Percentiles rank a stretch among this genome's conserved stretches.
These are phyloP conservation scores for Podargus strigoides DNA, from an alignment of 2,797 vertebrate genomes.

Conservation along the genomic window DNA sequence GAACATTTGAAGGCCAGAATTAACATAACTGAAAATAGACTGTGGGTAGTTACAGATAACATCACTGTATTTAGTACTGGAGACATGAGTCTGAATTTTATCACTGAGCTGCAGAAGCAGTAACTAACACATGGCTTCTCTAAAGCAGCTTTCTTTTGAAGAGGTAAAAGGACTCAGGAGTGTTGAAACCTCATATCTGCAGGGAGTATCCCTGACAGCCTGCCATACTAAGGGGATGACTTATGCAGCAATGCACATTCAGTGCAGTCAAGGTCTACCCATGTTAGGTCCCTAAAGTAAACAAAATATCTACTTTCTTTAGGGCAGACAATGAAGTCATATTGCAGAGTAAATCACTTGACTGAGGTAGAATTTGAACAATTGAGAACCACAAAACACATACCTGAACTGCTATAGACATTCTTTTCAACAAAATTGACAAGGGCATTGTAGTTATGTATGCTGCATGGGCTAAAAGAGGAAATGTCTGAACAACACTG, in stretches of 20 bases:
- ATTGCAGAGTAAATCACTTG: not conserved
- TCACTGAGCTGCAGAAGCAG: not conserved
- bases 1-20: not conserved
- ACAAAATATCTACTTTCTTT: not conserved
- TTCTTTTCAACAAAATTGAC: not conserved
- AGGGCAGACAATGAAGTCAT: not conserved
- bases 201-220: not conserved
- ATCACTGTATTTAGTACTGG: not conserved
- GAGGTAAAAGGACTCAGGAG: not conserved
- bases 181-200: not conserved
- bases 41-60: not conserved
- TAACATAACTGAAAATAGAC: not conserved
- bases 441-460: not conserved
- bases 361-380: constrained; percentile 49
- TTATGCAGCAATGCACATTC: not conserved
- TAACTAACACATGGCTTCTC: not conserved
- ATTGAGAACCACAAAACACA: not conserved
- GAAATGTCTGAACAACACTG: not conserved
- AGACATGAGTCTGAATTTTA: not conserved
- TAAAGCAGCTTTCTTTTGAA: not conserved
- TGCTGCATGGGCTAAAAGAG: not conserved
- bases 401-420: not conserved
- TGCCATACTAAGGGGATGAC: not conserved
- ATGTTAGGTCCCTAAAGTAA: not conserved
- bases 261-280: not conserved